These are phyloP conservation scores for Campoletis raptor DNA, from an alignment of 2,888 invertebrate species.

Conservation along the genomic window DNA sequence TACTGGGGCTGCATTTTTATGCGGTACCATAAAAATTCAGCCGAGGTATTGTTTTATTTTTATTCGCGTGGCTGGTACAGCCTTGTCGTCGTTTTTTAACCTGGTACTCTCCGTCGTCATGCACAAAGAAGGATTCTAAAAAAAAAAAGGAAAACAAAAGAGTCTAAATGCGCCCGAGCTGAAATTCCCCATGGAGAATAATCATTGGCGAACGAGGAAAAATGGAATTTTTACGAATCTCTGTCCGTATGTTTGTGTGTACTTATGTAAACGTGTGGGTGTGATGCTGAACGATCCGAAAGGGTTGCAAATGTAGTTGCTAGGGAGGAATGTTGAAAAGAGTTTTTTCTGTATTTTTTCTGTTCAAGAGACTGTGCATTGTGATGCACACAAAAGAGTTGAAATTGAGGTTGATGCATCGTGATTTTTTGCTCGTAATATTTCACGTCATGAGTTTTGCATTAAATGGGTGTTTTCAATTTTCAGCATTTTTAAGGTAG, in stretches of 20 bases:
- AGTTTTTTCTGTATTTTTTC: background rate
- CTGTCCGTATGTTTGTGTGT: background rate
- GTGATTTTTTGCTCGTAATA: background rate
- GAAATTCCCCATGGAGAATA: constrained; percentile 18
- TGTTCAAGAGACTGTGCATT: background rate
- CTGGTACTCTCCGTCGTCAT: background rate
- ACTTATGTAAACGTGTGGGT: background rate
- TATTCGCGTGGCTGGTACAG: background rate
- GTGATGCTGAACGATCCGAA: constrained; percentile 14
- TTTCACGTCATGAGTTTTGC: background rate
- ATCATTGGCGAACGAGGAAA: constrained; percentile 22
- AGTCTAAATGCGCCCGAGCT: background rate
- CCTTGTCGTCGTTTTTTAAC: background rate
- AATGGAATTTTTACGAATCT: constrained; percentile 49
- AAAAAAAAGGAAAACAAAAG: constrained; percentile 35
- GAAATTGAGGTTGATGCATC: background rate
- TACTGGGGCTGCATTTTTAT: constrained; percentile 6
- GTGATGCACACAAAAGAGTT: background rate
- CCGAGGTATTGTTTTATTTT: constrained; percentile 33
- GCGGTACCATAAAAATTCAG: constrained; percentile 28
- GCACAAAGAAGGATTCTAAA: constrained; percentile 25
- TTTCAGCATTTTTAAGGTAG: background rate
- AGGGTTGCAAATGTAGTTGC: constrained; percentile 1
- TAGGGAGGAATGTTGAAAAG: constrained; percentile 15
- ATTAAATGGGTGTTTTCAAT: background rate